These are phyloP conservation scores for Lepas anatifera DNA, from an alignment of 2,888 invertebrate species.

Conservation along the genomic window DNA sequence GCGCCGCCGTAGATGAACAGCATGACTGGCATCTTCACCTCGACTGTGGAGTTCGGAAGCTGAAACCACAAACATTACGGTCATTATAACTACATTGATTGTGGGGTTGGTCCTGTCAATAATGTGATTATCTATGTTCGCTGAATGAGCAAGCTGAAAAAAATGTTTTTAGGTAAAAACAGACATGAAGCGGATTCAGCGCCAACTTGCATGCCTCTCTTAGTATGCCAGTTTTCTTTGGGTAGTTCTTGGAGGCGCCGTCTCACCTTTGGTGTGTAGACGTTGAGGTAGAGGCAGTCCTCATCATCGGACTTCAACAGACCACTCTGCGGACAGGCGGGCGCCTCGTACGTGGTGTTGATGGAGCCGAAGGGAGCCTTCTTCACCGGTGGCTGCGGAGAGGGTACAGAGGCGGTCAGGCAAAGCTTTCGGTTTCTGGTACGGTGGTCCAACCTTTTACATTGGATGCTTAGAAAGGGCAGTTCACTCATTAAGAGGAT, in stretches of 20 bases:
- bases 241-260: too few relatives aligned
- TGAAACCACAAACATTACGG: neutral
- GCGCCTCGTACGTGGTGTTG: neutral
- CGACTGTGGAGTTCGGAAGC: neutral
- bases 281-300: slow-evolving; percentile 26
- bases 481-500: too few relatives aligned
- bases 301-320: slow-evolving; percentile 14
- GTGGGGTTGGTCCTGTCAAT: too few relatives aligned
- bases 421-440: too few relatives aligned
- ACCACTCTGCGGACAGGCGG: neutral
- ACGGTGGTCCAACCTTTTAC: too few relatives aligned
- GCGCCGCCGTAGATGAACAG: slow-evolving; percentile 43
- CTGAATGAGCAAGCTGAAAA: too few relatives aligned
- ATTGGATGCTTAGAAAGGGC: too few relatives aligned
- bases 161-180: too few relatives aligned
- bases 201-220: too few relatives aligned
- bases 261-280: slow-evolving; percentile 16
- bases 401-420: neutral
- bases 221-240: too few relatives aligned
- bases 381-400: neutral
- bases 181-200: too few relatives aligned
- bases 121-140: too few relatives aligned
- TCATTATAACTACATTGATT: neutral
- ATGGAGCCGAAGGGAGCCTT: neutral
- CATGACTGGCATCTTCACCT: slow-evolving; percentile 34